Conservation (phyloP, 2,888 invertebrate genomes). For the Fragum fragum region DNA sequence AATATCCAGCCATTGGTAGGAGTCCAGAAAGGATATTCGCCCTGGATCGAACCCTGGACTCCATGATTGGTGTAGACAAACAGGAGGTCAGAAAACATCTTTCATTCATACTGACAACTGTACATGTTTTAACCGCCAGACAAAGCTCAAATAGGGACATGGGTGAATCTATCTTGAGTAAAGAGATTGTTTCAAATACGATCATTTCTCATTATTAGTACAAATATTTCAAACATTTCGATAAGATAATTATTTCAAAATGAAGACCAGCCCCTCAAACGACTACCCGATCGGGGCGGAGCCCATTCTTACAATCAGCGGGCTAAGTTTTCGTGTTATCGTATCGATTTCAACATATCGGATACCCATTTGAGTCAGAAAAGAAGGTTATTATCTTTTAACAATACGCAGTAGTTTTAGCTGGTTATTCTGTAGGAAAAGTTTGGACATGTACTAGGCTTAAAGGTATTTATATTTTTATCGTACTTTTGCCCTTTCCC, state of each 20-base stretch:
- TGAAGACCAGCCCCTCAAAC: not conserved
- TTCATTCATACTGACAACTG: no score
- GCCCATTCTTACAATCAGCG: not conserved
- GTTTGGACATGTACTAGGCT: not conserved
- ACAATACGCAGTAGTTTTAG: constrained; percentile 1
- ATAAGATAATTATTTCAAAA: not conserved
- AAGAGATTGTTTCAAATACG: no score
- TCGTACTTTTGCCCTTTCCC: no score
- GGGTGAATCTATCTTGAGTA: no score
- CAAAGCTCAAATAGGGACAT: no score
- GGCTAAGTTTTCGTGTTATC: not conserved
- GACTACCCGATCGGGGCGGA: not conserved
- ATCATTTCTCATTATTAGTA: not conserved
- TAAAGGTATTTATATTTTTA: no score
- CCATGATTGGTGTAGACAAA: no score
- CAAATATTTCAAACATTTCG: not conserved
- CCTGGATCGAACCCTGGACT: no score
- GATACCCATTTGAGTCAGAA: not conserved
- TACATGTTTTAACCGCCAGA: no score
- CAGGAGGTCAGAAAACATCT: no score
- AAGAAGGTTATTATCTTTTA: not conserved
- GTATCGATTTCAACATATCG: not conserved
- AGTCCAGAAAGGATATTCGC: no score
- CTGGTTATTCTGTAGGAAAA: not conserved
- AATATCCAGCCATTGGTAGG: no score